Percentiles rank a stretch among this genome's conserved stretches.
Evolutionary conservation across 2,113 vertebrate genomes (phyloP).

Genomic region (Turdus rufiventris): DNA sequence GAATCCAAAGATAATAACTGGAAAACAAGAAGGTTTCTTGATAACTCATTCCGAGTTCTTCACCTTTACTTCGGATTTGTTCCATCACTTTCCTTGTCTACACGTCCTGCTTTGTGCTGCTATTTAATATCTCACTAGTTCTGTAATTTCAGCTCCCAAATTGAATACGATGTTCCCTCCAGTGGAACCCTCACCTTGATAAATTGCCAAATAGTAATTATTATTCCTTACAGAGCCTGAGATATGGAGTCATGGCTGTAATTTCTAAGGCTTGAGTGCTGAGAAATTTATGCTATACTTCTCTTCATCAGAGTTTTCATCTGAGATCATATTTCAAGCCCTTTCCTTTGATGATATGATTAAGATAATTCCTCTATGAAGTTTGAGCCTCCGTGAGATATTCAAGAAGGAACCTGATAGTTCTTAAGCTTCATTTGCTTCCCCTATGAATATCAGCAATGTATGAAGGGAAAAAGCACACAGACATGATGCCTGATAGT

Average conservation of each 20-base stretch:
- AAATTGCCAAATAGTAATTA: conserved; percentile 76
- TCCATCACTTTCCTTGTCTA: conserved; percentile 6
- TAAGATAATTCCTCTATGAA: conserved; percentile 77
- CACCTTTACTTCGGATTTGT: conserved; percentile 27
- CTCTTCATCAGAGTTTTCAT: conserved; percentile 55
- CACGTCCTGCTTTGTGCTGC: conserved; percentile 25
- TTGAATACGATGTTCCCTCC: conserved; percentile 63
- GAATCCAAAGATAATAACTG: not conserved
- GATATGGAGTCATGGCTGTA: conserved; percentile 66
- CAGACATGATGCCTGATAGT: not conserved
- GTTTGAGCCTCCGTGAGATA: conserved; percentile 36
- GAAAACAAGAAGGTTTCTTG: not conserved
- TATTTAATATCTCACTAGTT: conserved; percentile 69
- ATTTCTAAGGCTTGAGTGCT: conserved; percentile 65
- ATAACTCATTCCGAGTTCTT: not conserved
- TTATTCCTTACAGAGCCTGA: conserved; percentile 72
- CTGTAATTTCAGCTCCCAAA: conserved; percentile 68
- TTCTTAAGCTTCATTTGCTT: conserved; percentile 47
- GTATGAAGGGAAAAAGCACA: not conserved
- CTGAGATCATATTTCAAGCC: conserved; percentile 71
- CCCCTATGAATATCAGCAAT: not conserved
- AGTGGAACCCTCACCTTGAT: conserved; percentile 70
- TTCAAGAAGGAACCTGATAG: conserved; percentile 58
- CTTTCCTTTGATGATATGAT: conserved; percentile 69
- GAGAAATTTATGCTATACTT: conserved; percentile 72